phyloP scores from a whole-genome alignment of 2,888 invertebrate species.

The Eugnorisma glareosa region DNA sequence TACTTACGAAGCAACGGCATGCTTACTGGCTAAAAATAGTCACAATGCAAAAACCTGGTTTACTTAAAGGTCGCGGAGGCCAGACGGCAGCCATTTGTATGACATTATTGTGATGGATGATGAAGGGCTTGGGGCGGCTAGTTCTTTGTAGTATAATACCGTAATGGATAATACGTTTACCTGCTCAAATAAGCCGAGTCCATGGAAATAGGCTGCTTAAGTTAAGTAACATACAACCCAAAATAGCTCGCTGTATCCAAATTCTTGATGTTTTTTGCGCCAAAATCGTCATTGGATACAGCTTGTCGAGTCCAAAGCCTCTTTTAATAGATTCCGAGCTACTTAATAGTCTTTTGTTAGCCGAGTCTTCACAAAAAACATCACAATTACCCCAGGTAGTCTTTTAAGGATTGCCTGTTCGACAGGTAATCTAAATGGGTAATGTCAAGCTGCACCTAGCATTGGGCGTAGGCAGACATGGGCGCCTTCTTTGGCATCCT shows the following conservation, averaged over 20 bases:
- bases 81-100: constrained; percentile 30
- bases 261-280: neutral
- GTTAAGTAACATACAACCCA: neutral
- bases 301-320: neutral
- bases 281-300: neutral
- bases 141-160: constrained; percentile 30
- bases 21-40: constrained; percentile 40
- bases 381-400: constrained; percentile 38
- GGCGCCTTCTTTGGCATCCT: constrained; percentile 53
- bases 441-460: constrained; percentile 57
- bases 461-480: constrained; percentile 54
- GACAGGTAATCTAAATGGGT: constrained; percentile 50
- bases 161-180: constrained; percentile 37
- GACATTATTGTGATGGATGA: constrained; percentile 46
- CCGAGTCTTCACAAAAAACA: constrained; percentile 26
- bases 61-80: constrained; percentile 46
- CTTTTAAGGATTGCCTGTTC: constrained; percentile 57
- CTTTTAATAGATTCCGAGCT: constrained; percentile 16
- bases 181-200: constrained; percentile 20
- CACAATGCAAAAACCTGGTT: constrained; percentile 52
- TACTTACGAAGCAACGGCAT: constrained; percentile 5
- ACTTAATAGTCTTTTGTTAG: constrained; percentile 26
- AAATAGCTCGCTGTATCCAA: neutral
- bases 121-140: constrained; percentile 23
- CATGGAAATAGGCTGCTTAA: neutral